Evolutionary conservation across 2,113 vertebrate species (phyloP), one percentile per base, ranked within the genome.

Genomic region (Osmerus mordax): DNA sequence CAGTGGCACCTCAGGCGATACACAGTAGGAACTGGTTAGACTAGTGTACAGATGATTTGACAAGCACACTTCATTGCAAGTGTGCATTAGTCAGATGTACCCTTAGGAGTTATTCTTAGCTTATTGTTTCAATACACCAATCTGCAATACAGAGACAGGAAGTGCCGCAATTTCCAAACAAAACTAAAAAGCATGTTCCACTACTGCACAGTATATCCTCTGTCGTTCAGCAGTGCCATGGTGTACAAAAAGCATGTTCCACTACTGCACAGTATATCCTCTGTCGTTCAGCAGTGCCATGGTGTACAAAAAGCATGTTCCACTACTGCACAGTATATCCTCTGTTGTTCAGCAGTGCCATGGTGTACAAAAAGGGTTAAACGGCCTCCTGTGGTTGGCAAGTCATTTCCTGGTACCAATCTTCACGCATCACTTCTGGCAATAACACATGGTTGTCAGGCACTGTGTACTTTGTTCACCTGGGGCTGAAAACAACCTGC

Each of bases 331-430:
- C 15, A 56, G 12, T 47, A 5, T 59, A 47, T 47, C 9, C 9
- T 9, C 9, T 47, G 9, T 36, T 3, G 15, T 54, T 54, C 9
- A 54, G 16, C 11, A 54, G 16, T 54, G 53, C 16, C 53, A 15
- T 16, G 53, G 53, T 54, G 53, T 60, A 36, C 64, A 18, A 7
- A 8, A 12, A 19, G 60, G 16, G 66, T 69, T 18, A 53, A 47
- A 36, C 15, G 7, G 16, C 12, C 54, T 67, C 9, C 1, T 70
- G 51, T 5, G 9, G 71, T 12, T 58, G 65, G 60, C 23, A 14
- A 54, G 13, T 16, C 58, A 59, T 73, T 85, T 87, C 82, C 83
- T 79, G 70, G 68, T 72, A 80, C 25, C 15, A 41, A 68, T 28
- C 5, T 3, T 9, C 32, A 59, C 0, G 41, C 32, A 41, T 65